Evolutionary conservation across 2,888 invertebrate genomes (phyloP).

Genomic region (Oasisia sp.): DNA sequence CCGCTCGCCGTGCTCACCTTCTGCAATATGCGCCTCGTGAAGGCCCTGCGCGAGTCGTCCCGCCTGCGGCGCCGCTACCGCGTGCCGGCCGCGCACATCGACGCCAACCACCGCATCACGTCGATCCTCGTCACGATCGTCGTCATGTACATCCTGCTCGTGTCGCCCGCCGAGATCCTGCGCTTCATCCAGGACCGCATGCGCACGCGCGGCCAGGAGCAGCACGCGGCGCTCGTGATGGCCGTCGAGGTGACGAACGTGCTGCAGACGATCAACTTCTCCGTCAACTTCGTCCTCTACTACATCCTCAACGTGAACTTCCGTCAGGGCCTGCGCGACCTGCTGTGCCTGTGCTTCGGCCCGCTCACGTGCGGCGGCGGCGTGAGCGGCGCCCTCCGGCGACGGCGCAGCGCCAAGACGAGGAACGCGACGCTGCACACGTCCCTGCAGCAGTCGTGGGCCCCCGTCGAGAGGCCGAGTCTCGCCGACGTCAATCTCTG

Average conservation of each 20-base stretch:
- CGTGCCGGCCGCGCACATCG: conserved; percentile 48
- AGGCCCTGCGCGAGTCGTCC: conserved; percentile 56
- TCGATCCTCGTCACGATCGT: conserved; percentile 60
- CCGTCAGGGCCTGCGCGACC: conserved; percentile 35
- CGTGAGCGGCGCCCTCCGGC: conserved; percentile 1
- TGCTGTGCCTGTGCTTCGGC: conserved; percentile 29
- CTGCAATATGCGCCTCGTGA: conserved; percentile 57
- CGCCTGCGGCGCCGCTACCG: conserved; percentile 51
- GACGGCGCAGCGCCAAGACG: background rate
- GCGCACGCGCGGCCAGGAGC: background rate
- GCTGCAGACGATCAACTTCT: conserved; percentile 41
- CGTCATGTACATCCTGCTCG: conserved; percentile 60
- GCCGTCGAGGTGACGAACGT: conserved; percentile 40
- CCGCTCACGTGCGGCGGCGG: conserved; percentile 25
- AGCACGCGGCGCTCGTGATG: conserved; percentile 26
- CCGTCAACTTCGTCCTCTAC: conserved; percentile 42
- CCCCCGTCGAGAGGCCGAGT: background rate
- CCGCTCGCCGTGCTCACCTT: conserved; percentile 55
- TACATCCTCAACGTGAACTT: conserved; percentile 41
- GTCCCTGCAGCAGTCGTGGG: background rate
- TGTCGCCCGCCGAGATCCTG: conserved; percentile 60
- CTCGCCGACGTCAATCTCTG: background rate
- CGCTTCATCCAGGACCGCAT: conserved; percentile 43
- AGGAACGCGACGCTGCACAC: background rate
- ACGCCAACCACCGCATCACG: conserved; percentile 53